These are phyloP conservation scores for Rhinolophus sinicus DNA, from an alignment of 2,113 vertebrate genomes.

Conservation along the genomic window DNA sequence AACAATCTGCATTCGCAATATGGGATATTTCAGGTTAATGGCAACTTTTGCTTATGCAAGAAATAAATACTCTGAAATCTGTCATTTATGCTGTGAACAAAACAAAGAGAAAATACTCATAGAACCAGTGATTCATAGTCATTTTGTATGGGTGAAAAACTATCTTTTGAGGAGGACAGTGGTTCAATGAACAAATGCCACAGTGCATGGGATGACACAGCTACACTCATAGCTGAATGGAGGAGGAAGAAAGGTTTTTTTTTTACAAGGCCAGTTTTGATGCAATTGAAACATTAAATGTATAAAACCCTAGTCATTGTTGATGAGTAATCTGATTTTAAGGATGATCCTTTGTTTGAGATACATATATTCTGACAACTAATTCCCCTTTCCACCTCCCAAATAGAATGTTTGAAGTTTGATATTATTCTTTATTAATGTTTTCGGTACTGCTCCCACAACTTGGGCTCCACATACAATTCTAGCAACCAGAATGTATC, in stretches of 20 bases:
- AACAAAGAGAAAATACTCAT: conserved; percentile 61
- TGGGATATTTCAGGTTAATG: conserved; percentile 30
- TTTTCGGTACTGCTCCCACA: background rate
- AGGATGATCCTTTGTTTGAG: conserved; percentile 54
- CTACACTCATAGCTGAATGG: conserved; percentile 51
- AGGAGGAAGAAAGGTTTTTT: conserved; percentile 48
- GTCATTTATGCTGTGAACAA: conserved; percentile 50
- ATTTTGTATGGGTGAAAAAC: conserved; percentile 69
- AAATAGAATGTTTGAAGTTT: conserved; percentile 1
- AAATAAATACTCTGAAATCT: conserved; percentile 45
- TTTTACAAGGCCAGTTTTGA: conserved; percentile 78
- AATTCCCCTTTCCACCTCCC: background rate
- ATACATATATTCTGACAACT: conserved; percentile 14
- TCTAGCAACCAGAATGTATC: background rate
- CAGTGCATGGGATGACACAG: conserved; percentile 60
- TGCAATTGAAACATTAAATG: conserved; percentile 69
- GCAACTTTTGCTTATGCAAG: conserved; percentile 39
- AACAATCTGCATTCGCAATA: background rate
- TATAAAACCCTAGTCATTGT: conserved; percentile 66
- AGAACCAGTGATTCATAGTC: conserved; percentile 80
- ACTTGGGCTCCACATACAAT: background rate
- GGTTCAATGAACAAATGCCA: conserved; percentile 63
- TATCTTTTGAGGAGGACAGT: conserved; percentile 68
- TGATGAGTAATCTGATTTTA: conserved; percentile 78
- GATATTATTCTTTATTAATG: background rate